Evolutionary conservation across 2,113 vertebrate genomes (phyloP).

Genomic region (Orcinus orca): DNA sequence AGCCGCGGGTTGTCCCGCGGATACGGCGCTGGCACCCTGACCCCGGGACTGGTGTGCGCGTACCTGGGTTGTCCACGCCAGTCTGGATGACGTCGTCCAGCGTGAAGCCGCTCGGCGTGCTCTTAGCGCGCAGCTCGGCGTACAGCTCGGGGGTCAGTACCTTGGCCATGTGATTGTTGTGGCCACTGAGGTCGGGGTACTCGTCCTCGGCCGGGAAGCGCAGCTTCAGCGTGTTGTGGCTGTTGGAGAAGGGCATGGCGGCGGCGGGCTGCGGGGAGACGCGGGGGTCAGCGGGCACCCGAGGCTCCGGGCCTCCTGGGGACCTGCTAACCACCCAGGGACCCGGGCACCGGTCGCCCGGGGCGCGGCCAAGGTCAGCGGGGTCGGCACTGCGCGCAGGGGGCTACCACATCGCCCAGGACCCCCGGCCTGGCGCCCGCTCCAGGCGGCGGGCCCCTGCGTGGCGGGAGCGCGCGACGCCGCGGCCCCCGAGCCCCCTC

Average conservation of each 20-base stretch:
- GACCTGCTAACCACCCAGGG: background rate
- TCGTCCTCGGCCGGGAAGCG: conserved; percentile 86
- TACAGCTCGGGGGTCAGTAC: conserved; percentile 90
- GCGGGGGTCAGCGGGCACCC: background rate
- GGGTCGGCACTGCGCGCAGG: background rate
- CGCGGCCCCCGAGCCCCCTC: background rate
- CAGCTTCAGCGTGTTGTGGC: conserved; percentile 93
- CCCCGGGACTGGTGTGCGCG: background rate
- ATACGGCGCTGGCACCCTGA: background rate
- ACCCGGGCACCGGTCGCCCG: background rate
- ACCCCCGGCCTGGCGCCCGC: background rate
- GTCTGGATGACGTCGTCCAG: conserved; percentile 96
- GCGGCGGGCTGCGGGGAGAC: conserved; percentile 66
- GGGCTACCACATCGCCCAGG: rapidly evolving
- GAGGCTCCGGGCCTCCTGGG: background rate
- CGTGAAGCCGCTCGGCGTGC: conserved; percentile 93
- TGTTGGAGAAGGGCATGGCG: conserved; percentile 97
- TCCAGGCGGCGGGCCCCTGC: background rate
- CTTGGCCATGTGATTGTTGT: conserved; percentile 98
- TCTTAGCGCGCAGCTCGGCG: conserved; percentile 86
- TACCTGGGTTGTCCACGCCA: conserved; percentile 96
- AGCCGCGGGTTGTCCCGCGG: too few species aligned
- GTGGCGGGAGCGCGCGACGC: background rate
- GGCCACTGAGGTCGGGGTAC: conserved; percentile 92
- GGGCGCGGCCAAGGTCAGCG: background rate